Conservation (phyloP, 2,113 vertebrate genomes). For the Microtus oregoni region DNA sequence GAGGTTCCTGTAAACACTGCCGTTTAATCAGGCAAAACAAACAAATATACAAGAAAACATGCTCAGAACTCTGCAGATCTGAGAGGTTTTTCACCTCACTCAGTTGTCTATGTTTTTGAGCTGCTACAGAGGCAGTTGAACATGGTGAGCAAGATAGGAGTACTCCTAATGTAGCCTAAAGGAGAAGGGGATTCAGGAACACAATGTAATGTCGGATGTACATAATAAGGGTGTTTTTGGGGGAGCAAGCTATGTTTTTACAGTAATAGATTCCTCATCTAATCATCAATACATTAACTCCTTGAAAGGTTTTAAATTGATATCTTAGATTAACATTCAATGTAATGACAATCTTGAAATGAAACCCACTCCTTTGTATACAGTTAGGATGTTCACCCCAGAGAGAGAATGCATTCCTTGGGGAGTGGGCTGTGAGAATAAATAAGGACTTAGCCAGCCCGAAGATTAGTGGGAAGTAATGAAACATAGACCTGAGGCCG, state of each 20-base stretch:
- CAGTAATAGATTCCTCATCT: not conserved
- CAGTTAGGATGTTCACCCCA: not conserved
- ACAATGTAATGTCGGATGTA: not conserved
- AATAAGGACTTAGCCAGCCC: not conserved
- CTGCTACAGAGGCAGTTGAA: not conserved
- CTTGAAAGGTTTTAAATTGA: not conserved
- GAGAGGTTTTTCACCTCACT: not conserved
- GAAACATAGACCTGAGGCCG: not conserved
- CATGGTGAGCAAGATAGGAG: not conserved
- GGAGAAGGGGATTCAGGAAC: not conserved
- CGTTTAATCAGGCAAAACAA: conserved; percentile 5
- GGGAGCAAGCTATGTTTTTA: not conserved
- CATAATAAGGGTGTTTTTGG: not conserved
- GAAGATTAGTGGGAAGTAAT: not conserved
- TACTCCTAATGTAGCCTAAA: not conserved
- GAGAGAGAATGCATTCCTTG: no score
- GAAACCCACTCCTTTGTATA: not conserved
- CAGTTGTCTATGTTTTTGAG: not conserved
- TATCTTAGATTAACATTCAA: not conserved
- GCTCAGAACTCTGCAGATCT: not conserved
- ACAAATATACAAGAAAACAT: not conserved
- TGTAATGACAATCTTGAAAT: not conserved
- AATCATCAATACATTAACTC: not conserved
- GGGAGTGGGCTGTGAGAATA: not conserved
- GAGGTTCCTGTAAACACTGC: conserved; percentile 10